A percentile compares a stretch with the other conserved stretches of the same genome.
Evolutionary conservation across 2,113 vertebrate genomes (phyloP).

Genomic region (Ellobius talpinus): DNA sequence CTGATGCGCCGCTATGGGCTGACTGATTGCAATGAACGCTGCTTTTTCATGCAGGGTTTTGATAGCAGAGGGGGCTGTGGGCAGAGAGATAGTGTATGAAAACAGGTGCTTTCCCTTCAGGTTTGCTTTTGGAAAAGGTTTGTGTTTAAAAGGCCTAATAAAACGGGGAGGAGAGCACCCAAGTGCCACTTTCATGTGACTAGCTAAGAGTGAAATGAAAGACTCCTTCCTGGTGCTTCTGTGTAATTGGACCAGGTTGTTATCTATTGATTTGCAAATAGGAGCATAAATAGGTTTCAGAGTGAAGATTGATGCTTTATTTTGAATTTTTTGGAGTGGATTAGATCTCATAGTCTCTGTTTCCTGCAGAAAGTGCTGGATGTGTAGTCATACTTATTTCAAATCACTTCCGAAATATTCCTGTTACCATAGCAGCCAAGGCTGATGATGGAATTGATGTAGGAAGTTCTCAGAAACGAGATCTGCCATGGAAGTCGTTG

Average conservation of each 20-base stretch:
- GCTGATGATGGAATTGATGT: conserved; percentile 85
- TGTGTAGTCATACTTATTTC: conserved; percentile 79
- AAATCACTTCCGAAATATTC: conserved; percentile 87
- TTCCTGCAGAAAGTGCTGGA: conserved; percentile 70
- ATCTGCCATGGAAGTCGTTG: conserved; percentile 81
- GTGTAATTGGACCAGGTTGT: conserved; percentile 2
- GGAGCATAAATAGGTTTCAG: conserved; percentile 44
- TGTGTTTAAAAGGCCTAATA: not conserved
- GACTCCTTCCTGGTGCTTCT: not conserved
- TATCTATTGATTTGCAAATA: conserved; percentile 63
- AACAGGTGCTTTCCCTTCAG: not conserved
- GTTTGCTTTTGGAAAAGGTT: not conserved
- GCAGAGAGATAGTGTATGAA: not conserved
- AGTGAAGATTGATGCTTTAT: conserved; percentile 35
- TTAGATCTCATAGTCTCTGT: conserved; percentile 60
- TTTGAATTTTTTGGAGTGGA: conserved; percentile 68
- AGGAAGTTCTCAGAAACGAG: conserved; percentile 79
- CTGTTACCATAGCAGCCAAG: conserved; percentile 86
- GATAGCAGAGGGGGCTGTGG: not conserved
- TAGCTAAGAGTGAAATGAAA: conserved; percentile 37
- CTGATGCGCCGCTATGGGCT: not conserved
- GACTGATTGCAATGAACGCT: not conserved
- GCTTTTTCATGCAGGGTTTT: not conserved
- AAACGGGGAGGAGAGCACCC: conserved; percentile 46
- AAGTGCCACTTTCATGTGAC: conserved; percentile 42